phyloP scores from a whole-genome alignment of 2,888 invertebrate species.

The Nomada fucata region DNA sequence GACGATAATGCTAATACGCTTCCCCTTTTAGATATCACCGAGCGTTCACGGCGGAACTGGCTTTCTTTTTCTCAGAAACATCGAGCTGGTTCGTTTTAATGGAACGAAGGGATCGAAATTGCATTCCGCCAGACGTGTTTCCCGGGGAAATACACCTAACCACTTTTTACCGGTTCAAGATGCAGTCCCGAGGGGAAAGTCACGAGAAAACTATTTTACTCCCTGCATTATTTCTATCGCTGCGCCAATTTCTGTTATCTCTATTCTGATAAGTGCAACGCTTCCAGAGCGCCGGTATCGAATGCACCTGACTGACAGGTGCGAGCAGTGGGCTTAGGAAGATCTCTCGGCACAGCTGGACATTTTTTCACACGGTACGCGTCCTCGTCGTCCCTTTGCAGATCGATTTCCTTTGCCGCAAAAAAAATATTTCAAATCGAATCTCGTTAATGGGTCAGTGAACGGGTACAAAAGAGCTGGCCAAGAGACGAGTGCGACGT shows the following conservation, averaged over 20 bases:
- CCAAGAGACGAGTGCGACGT: not conserved
- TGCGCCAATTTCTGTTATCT: slow-evolving; percentile 1
- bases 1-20: slow-evolving; percentile 58
- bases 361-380: too few relatives aligned
- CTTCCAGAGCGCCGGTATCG: not conserved
- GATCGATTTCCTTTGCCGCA: too few relatives aligned
- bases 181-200: slow-evolving; percentile 12
- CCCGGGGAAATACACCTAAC: slow-evolving; percentile 69
- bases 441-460: too few relatives aligned
- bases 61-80: slow-evolving; percentile 17
- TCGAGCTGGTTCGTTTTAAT: slow-evolving; percentile 19
- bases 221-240: slow-evolving; percentile 27
- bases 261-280: not conserved
- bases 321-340: not conserved
- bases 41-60: not conserved
- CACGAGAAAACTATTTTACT: slow-evolving; percentile 38
- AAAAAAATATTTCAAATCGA: too few relatives aligned
- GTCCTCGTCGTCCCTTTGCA: too few relatives aligned
- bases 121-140: slow-evolving; percentile 68
- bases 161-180: slow-evolving; percentile 55
- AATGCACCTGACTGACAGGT: too few relatives aligned
- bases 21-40: slow-evolving; percentile 48
- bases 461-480: not conserved
- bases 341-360: too few relatives aligned
- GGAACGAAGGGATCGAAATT: slow-evolving; percentile 65